Evolutionary conservation across 2,888 invertebrate genomes (phyloP).

Genomic region (Drosophila paranaensis): DNA sequence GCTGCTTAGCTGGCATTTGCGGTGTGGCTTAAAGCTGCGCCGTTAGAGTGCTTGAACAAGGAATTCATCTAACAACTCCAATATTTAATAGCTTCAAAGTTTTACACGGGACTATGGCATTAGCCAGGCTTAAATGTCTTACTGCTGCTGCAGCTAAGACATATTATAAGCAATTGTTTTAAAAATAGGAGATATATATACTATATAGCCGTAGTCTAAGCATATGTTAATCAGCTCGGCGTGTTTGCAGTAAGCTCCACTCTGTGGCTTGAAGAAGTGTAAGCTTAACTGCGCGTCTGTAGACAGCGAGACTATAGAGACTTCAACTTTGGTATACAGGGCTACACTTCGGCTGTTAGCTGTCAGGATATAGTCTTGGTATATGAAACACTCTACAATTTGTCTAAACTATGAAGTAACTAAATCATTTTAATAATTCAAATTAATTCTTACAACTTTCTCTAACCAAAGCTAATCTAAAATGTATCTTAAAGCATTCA

Average conservation of each 20-base stretch:
- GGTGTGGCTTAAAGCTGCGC: slow-evolving; percentile 10
- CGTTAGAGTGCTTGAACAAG: neutral
- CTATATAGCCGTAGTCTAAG: neutral
- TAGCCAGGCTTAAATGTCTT: neutral
- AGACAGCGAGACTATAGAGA: neutral
- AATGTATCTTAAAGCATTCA: neutral
- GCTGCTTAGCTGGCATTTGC: slow-evolving; percentile 6
- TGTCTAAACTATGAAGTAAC: too few relatives aligned
- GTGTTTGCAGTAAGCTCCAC: neutral
- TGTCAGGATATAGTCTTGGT: neutral
- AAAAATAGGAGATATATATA: neutral
- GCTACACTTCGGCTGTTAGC: too few relatives aligned
- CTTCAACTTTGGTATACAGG: too few relatives aligned
- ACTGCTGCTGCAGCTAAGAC: neutral
- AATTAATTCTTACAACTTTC: neutral
- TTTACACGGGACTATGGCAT: neutral
- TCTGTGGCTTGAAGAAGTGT: too few relatives aligned
- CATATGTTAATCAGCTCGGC: neutral
- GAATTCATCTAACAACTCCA: neutral
- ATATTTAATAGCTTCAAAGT: neutral
- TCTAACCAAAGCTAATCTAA: neutral
- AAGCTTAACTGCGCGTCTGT: too few relatives aligned
- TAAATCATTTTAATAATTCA: neutral
- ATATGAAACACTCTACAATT: neutral
- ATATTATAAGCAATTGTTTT: neutral